phyloP scores from a whole-genome alignment of 2,113 vertebrate genomes.

The Ptilonorhynchus violaceus region DNA sequence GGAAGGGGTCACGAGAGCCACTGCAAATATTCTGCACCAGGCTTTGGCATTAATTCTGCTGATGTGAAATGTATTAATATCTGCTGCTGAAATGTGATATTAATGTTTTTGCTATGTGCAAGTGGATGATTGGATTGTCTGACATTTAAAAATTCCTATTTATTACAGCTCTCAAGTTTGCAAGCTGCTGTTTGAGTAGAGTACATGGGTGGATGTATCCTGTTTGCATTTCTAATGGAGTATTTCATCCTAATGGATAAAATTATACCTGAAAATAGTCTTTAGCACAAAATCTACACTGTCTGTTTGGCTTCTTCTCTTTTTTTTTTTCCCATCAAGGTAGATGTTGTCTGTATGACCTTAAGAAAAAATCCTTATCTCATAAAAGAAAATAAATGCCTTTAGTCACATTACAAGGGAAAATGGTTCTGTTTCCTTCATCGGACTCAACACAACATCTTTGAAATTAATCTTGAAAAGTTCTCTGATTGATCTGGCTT shows the following conservation, averaged over 20 bases:
- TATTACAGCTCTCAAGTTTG: conserved; percentile 33
- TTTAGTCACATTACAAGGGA: conserved; percentile 59
- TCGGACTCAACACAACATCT: conserved; percentile 41
- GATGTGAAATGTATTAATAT: neutral
- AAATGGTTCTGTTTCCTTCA: conserved; percentile 60
- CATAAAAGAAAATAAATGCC: conserved; percentile 51
- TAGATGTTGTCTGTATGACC: conserved; percentile 15
- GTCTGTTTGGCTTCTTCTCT: neutral
- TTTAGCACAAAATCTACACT: neutral
- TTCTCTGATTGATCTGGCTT: conserved; percentile 64
- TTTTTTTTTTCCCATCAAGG: neutral
- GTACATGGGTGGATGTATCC: neutral
- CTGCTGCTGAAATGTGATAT: conserved; percentile 41
- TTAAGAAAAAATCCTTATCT: conserved; percentile 43
- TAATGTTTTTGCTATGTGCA: conserved; percentile 8
- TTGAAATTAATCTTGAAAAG: conserved; percentile 73
- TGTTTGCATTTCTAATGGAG: conserved; percentile 23
- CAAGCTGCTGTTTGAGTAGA: conserved; percentile 30
- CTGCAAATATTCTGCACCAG: conserved; percentile 21
- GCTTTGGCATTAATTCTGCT: conserved; percentile 10
- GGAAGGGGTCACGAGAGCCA: neutral
- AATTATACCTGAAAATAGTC: neutral
- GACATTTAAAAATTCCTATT: conserved; percentile 55
- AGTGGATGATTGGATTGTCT: conserved; percentile 51
- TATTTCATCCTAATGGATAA: conserved; percentile 1